Base-by-base conservation (phyloP, 2,797 vertebrate genomes). In the Betta splendens region DNA sequence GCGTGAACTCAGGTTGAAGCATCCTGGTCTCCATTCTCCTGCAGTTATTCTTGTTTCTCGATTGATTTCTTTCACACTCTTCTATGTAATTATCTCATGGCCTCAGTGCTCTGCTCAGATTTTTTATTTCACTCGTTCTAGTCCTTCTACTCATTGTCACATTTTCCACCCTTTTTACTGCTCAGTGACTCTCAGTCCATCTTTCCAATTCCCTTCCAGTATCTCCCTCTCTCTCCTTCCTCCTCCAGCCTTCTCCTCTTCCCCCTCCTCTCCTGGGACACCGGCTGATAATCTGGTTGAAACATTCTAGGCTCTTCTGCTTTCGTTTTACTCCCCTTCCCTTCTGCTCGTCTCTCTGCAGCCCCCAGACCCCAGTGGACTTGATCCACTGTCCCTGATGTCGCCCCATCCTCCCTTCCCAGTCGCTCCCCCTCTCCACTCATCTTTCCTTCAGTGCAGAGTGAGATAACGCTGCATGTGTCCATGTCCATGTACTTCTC, bases 321-420 rank as follows among this genome's bases (percentile, higher is more conserved):
- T 82, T 73, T 79, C 43, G 64, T 83, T 81, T 67, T 81, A 67
- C 50, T 48, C 45, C 64, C 16, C 57, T 33, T 65, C 50, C 28
- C 35, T 54, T 55, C 31, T 23, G 38, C 37, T 25, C 5, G 32
- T 80, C 58, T 77, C 77, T 62, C 20, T 9, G 49, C 64, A 72
- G 65, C 52, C 55, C 2, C 1, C 52, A 60, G 64, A 76, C 39
- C 59, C 22, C 33, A 4, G n/a, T 53, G 39, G 72, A 71, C 43
- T 59, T 4, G 12, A 53, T 69, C 50, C 63, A 16, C 8, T 38
- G 67, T 68, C 54, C 62, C 58, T 5, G 2, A 45, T 33, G 59
- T 64, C 22, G 51, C 38, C 72, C 36, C 29, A 15, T 57, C 44
- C 42, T 43, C 48, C 44, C 50, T 28, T 48, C 40, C 44, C 58